Conservation (phyloP, 2,888 invertebrate genomes). For the Amaurobius ferox region DNA sequence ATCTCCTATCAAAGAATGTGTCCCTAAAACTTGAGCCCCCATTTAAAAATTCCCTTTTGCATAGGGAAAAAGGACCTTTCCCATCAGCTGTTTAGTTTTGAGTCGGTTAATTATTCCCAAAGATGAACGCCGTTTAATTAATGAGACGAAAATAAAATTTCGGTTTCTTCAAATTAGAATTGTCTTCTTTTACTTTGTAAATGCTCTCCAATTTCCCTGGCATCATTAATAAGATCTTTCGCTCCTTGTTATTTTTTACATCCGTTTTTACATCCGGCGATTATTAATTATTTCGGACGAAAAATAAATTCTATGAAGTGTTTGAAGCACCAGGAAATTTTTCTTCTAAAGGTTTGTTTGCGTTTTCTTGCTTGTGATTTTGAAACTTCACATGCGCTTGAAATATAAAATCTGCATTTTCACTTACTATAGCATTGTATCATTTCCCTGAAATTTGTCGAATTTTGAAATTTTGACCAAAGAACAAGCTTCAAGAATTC, state of each 20-base stretch:
- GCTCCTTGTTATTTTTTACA: neutral
- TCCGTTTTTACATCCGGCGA: neutral
- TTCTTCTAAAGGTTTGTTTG: neutral
- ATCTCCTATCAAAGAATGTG: neutral
- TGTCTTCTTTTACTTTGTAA: slow-evolving; percentile 25
- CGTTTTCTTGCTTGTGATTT: neutral
- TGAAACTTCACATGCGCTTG: neutral
- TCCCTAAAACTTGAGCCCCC: neutral
- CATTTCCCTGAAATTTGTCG: too few species aligned
- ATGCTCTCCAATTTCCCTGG: slow-evolving; percentile 29
- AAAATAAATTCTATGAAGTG: neutral
- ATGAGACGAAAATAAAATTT: slow-evolving; percentile 55
- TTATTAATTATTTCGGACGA: neutral
- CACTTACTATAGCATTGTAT: too few species aligned
- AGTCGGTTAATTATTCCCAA: slow-evolving; percentile 56
- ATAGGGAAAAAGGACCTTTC: slow-evolving; percentile 9
- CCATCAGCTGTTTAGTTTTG: slow-evolving; percentile 33
- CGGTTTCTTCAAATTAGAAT: slow-evolving; percentile 53
- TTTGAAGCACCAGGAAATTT: neutral
- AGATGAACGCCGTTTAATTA: slow-evolving; percentile 28
- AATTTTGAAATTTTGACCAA: too few species aligned
- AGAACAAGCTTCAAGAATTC: too few species aligned
- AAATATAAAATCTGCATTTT: neutral
- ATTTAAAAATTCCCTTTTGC: neutral
- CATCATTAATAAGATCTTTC: slow-evolving; percentile 43